Conservation (phyloP, 2,113 vertebrate genomes). For the Centropus unirufus region DNA sequence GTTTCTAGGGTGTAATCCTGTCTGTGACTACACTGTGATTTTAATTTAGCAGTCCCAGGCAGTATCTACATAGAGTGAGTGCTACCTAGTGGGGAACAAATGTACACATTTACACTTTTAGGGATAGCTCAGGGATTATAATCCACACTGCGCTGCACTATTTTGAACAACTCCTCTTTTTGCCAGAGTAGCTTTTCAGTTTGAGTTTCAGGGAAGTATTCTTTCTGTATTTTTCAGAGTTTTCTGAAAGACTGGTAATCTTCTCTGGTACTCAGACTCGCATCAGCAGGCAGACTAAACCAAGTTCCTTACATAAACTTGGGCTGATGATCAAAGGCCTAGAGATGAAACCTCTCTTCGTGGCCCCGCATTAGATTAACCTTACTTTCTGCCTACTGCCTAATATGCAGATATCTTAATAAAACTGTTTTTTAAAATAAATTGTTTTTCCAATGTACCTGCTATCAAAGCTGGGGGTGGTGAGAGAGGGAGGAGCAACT, state of each 20-base stretch:
- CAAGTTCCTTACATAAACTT: not conserved
- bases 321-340: not conserved
- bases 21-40: not conserved
- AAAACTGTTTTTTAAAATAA: not conserved
- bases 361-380: not conserved
- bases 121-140: not conserved
- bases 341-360: not conserved
- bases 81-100: not conserved
- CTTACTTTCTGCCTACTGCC: not conserved
- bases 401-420: not conserved
- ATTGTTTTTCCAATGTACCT: not conserved
- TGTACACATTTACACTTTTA: not conserved
- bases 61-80: not conserved
- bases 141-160: not conserved
- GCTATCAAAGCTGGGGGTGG: not conserved
- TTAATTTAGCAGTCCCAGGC: not conserved
- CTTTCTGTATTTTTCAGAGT: not conserved
- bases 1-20: rapidly evolving
- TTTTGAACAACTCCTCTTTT: not conserved
- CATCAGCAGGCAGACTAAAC: not conserved
- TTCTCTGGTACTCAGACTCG: not conserved
- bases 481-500: too few species aligned
- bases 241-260: not conserved
- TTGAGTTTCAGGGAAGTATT: not conserved
- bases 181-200: not conserved